Percentiles rank a stretch among this genome's conserved stretches.
phyloP scores from a whole-genome alignment of 1,140 invertebrate genomes.

The Eueides isabella region DNA sequence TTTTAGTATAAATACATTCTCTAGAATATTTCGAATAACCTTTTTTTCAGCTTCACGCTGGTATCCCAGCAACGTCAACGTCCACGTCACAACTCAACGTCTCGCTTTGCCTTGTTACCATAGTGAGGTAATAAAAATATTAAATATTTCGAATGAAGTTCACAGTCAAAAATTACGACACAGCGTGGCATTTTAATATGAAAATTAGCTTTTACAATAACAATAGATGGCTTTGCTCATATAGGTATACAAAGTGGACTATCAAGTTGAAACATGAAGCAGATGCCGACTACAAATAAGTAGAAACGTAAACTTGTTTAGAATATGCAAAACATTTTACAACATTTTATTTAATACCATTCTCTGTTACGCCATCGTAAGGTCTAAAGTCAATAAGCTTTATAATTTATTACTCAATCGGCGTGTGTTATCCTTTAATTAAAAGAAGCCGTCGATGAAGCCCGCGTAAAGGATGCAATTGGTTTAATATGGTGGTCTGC shows the following conservation, averaged over 20 bases:
- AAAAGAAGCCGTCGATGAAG: slow-evolving; percentile 64
- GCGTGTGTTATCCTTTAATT: slow-evolving; percentile 56
- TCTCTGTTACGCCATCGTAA: neutral
- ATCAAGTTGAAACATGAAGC: neutral
- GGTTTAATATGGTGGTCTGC: slow-evolving; percentile 26
- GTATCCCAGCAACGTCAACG: no score
- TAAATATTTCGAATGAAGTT: no score
- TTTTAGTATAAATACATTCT: no score
- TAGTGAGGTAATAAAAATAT: no score
- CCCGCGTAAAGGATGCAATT: slow-evolving; percentile 51
- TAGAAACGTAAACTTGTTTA: slow-evolving; percentile 9
- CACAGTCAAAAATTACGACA: no score
- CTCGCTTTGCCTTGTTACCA: no score
- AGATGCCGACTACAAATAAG: slow-evolving; percentile 6
- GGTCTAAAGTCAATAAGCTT: neutral
- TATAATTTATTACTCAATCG: neutral
- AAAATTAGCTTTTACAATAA: neutral
- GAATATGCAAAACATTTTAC: slow-evolving; percentile 13
- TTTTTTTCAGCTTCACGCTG: no score
- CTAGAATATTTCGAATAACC: no score
- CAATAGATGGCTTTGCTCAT: neutral
- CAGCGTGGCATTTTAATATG: no score
- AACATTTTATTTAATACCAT: neutral
- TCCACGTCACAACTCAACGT: no score
- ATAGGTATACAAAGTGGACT: neutral